These are phyloP conservation scores for Heliconius charithonia DNA, from an alignment of 2,888 invertebrate genomes.

Conservation along the genomic window DNA sequence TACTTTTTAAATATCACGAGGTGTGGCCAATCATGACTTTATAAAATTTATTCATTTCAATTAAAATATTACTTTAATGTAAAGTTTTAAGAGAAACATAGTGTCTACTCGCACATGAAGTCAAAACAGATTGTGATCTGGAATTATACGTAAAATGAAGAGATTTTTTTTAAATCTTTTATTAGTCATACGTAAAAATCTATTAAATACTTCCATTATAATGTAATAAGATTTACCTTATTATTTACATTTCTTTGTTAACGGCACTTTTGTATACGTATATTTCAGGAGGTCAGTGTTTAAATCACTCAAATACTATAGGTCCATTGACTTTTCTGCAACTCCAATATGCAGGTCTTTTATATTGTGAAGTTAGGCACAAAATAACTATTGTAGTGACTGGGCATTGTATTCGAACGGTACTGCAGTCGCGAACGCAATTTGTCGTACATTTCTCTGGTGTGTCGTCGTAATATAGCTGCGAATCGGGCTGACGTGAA, in stretches of 20 bases:
- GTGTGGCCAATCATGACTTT: too few species aligned
- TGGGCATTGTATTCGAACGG: constrained; percentile 62
- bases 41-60: too few species aligned
- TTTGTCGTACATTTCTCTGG: constrained; percentile 76
- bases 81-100: background rate
- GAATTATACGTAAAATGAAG: background rate
- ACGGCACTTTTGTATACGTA: background rate
- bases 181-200: background rate
- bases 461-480: constrained; percentile 72
- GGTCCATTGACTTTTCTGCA: constrained; percentile 29
- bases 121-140: too few species aligned
- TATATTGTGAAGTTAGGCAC: constrained; percentile 61
- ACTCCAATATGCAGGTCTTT: constrained; percentile 42
- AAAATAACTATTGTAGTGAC: constrained; percentile 71
- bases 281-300: background rate
- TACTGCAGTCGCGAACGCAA: constrained; percentile 68
- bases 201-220: background rate
- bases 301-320: constrained; percentile 15
- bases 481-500: constrained; percentile 69
- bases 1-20: too few species aligned
- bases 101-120: background rate
- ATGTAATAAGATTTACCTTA: background rate
- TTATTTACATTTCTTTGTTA: background rate
- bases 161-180: background rate
- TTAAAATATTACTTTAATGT: too few species aligned